phyloP scores from a whole-genome alignment of 2,797 vertebrate species.

The Centroberyx gerrardi region DNA sequence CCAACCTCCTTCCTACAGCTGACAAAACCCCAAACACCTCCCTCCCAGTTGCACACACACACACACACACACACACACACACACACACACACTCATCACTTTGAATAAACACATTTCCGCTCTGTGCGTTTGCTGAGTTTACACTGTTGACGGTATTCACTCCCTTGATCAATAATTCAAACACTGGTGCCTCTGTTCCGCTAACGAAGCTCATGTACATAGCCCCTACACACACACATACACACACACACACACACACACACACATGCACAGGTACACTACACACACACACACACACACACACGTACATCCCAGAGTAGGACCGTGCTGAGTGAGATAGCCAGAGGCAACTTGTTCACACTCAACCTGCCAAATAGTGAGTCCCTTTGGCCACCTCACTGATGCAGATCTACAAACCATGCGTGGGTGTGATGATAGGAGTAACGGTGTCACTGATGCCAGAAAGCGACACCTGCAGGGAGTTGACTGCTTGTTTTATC shows the following conservation, averaged over 20 bases:
- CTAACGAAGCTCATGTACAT: conserved; percentile 52
- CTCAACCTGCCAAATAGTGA: conserved; percentile 41
- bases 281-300: conserved; percentile 7
- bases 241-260: conserved; percentile 15
- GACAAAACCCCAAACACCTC: too few relatives aligned
- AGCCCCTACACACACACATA: conserved; percentile 4
- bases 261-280: neutral
- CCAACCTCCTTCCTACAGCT: too few relatives aligned
- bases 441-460: conserved; percentile 29
- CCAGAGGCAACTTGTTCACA: conserved; percentile 46
- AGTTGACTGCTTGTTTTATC: conserved; percentile 16
- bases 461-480: conserved; percentile 27
- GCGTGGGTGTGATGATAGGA: conserved; percentile 38
- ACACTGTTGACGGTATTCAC: conserved; percentile 63
- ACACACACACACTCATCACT: conserved; percentile 35
- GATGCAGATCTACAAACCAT: conserved; percentile 14
- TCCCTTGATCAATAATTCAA: conserved; percentile 81
- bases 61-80: conserved; percentile 11
- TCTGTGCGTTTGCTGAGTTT: conserved; percentile 60
- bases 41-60: neutral
- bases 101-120: conserved; percentile 51
- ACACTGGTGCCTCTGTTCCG: conserved; percentile 52
- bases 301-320: conserved; percentile 13
- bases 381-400: conserved; percentile 40
- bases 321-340: conserved; percentile 28